phyloP scores from a whole-genome alignment of 1,140 invertebrate genomes.

The Brachystomella parvula region DNA sequence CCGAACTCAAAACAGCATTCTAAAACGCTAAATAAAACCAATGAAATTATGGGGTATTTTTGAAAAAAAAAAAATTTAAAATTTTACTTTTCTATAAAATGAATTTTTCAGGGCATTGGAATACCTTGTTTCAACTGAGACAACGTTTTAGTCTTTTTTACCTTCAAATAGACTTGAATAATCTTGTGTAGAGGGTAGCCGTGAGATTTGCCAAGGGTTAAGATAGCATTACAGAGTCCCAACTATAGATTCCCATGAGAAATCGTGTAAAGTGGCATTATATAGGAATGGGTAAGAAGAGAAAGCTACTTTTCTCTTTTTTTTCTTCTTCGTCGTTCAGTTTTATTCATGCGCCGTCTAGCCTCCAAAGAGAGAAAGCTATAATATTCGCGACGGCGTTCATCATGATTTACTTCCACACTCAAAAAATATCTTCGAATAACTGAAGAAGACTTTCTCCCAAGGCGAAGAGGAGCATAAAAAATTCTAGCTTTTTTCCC shows the following conservation, averaged over 20 bases:
- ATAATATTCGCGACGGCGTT: slow-evolving; percentile 36
- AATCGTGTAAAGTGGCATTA: slow-evolving; percentile 39
- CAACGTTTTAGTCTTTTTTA: no score
- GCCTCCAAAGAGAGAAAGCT: slow-evolving; percentile 11
- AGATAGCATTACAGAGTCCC: no score
- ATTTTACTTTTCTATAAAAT: no score
- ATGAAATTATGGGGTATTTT: no score
- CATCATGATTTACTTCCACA: slow-evolving; percentile 37
- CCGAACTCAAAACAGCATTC: no score
- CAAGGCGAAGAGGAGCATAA: background rate
- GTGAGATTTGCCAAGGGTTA: no score
- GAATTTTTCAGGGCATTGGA: no score
- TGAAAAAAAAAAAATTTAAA: no score
- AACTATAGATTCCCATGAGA: slow-evolving; percentile 36
- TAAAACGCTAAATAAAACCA: no score
- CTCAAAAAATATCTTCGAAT: slow-evolving; percentile 25
- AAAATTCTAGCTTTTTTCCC: slow-evolving; percentile 2
- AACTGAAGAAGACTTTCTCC: background rate
- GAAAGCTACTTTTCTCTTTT: background rate
- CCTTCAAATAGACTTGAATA: no score
- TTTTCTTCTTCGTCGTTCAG: slow-evolving; percentile 3
- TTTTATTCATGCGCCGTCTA: slow-evolving; percentile 21
- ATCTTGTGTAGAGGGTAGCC: no score
- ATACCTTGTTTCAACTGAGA: no score
- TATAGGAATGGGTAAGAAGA: slow-evolving; percentile 33